Evolutionary conservation across 2,113 vertebrate species (phyloP).

Genomic region (Diphyllodes magnificus): DNA sequence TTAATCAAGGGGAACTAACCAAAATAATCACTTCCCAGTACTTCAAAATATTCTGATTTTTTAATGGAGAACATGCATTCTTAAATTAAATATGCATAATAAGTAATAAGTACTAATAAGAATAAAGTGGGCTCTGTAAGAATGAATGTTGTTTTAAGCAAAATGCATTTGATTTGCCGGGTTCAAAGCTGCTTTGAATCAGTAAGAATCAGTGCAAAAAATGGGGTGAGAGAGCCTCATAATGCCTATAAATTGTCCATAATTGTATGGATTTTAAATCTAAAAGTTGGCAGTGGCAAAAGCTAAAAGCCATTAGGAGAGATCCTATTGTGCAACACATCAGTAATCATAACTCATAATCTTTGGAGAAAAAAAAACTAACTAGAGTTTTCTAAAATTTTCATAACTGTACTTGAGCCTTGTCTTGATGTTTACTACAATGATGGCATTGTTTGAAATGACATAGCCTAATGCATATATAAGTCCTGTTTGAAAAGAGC

Average conservation of each 20-base stretch:
- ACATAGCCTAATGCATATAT: slow-evolving; percentile 89
- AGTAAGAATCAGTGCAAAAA: slow-evolving; percentile 74
- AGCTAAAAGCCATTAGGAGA: slow-evolving; percentile 96
- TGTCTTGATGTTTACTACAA: slow-evolving; percentile 81
- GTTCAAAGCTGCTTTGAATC: slow-evolving; percentile 72
- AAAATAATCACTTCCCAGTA: slow-evolving; percentile 75
- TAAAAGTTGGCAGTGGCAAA: slow-evolving; percentile 84
- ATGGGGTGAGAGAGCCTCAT: slow-evolving; percentile 79
- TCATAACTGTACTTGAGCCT: slow-evolving; percentile 78
- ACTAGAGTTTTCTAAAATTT: slow-evolving; percentile 85
- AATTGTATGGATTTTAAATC: slow-evolving; percentile 92
- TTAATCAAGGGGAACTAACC: slow-evolving; percentile 76
- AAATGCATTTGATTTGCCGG: slow-evolving; percentile 72
- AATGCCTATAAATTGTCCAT: slow-evolving; percentile 89
- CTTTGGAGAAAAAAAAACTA: slow-evolving; percentile 74
- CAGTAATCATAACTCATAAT: slow-evolving; percentile 79
- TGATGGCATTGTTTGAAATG: slow-evolving; percentile 78
- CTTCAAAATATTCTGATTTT: slow-evolving; percentile 80
- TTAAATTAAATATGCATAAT: slow-evolving; percentile 85
- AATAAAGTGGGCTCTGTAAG: slow-evolving; percentile 76
- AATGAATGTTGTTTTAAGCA: slow-evolving; percentile 72
- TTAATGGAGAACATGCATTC: slow-evolving; percentile 83
- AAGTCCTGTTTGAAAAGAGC: slow-evolving; percentile 86
- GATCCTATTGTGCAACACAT: slow-evolving; percentile 75
- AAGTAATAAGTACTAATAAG: slow-evolving; percentile 80